These are phyloP conservation scores for Pyrrhia umbra DNA, from an alignment of 2,888 invertebrate genomes.

Conservation along the genomic window DNA sequence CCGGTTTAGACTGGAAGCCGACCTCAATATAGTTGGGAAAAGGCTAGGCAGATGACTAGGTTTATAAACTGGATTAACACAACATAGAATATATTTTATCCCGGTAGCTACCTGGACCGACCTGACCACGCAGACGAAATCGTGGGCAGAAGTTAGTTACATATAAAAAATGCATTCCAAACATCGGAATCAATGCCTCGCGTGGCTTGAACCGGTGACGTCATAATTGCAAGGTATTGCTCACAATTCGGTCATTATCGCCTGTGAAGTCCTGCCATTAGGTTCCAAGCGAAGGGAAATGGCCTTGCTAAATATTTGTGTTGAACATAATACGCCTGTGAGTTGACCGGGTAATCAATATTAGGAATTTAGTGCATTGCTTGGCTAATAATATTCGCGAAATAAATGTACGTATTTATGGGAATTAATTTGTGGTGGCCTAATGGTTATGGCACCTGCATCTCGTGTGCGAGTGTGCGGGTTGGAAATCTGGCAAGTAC, in stretches of 20 bases:
- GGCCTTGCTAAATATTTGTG: slow-evolving; percentile 53
- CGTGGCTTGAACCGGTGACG: neutral
- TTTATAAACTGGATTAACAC: too few relatives aligned
- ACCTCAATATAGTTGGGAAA: too few relatives aligned
- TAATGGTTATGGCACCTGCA: too few relatives aligned
- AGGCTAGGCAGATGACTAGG: neutral
- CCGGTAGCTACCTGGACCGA: too few relatives aligned
- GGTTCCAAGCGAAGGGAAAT: slow-evolving; percentile 42
- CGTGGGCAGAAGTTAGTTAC: too few relatives aligned
- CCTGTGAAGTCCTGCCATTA: slow-evolving; percentile 1
- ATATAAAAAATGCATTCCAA: neutral
- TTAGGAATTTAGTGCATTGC: slow-evolving; percentile 29
- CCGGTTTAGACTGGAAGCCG: too few relatives aligned
- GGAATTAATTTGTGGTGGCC: neutral
- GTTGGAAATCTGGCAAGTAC: too few relatives aligned
- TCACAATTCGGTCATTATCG: neutral
- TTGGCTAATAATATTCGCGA: slow-evolving; percentile 9
- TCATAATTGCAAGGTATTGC: neutral
- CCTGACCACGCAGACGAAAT: neutral
- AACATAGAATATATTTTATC: too few relatives aligned
- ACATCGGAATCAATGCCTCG: neutral
- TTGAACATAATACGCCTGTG: slow-evolving; percentile 27
- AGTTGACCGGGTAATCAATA: slow-evolving; percentile 28
- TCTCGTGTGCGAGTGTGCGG: too few relatives aligned
- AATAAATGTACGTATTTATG: neutral